Evolutionary conservation across 2,113 vertebrate genomes (phyloP), one percentile per base, ranked within the genome.

Genomic region (Zosterops lateralis): DNA sequence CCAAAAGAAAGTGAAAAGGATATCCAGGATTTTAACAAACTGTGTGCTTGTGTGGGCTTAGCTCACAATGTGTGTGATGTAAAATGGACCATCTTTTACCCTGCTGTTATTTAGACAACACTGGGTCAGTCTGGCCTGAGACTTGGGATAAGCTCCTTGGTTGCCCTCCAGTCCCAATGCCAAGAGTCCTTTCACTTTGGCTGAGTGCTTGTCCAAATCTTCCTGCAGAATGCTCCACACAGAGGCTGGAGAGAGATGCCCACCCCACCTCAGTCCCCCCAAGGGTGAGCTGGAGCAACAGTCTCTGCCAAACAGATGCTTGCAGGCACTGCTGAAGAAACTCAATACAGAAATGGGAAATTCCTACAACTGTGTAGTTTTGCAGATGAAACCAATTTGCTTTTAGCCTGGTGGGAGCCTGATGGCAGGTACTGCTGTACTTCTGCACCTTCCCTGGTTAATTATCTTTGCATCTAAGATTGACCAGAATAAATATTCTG

Each of bases 211-310:
- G 4, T 31, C 21, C 29, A 82, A 58, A 26, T 44, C 71, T 44
- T 71, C 17, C 21, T 28, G 34, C 38, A 89, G 68, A 89, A 2
- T 1, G 1, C 17, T 44, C 28, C 42, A 14, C 0, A 0, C 9
- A 28, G 67, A 50, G 42, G 19, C 32, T 79, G 25, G 3, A 58
- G 58, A 58, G 57, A 66, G 28, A 36, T 50, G 31, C 25, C 14
- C 47, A 62, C 3, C 8, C 5, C 21, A 15, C 19, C 17, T 47
- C 20, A 48, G 70, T 64, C 6, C 18, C 51, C 9, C 18, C 51
- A 66, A 13, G n/a, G 24, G 11, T 40, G 14, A 85, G 29, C 54
- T 31, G 19, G 9, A 60, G 26, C 45, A 62, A 17, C 22, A 87
- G 34, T 17, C 83, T 53, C 29, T 81, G 56, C 40, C 36, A 40